Evolutionary conservation across 1,140 invertebrate species (phyloP).

Genomic region (Sitobion miscanthi): DNA sequence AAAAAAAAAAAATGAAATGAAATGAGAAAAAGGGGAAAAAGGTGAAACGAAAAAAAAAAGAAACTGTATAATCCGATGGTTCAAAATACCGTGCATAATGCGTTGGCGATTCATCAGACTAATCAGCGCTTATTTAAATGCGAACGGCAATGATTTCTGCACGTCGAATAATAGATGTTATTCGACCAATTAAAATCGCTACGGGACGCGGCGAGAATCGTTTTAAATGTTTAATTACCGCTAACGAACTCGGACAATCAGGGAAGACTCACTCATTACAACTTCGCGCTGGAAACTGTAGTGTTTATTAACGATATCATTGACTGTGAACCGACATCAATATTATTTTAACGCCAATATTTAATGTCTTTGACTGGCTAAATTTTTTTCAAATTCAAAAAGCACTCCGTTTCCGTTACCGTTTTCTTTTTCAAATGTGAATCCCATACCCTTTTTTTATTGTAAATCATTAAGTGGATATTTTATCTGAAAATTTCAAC

Average conservation of each 20-base stretch:
- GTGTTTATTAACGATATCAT: neutral
- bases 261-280: neutral
- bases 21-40: constrained; percentile 17
- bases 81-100: neutral
- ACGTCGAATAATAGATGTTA: constrained; percentile 38
- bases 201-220: neutral
- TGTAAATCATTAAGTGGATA: neutral
- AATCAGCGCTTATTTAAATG: constrained; percentile 47
- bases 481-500: neutral
- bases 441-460: neutral
- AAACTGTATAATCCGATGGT: constrained; percentile 16
- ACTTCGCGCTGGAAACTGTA: neutral
- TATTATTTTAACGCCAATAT: neutral
- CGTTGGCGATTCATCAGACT: constrained; percentile 12
- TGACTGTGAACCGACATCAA: neutral
- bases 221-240: constrained; percentile 41
- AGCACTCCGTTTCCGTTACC: neutral
- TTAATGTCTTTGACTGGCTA: neutral
- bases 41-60: constrained; percentile 4
- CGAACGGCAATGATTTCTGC: constrained; percentile 22
- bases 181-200: constrained; percentile 39
- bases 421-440: neutral
- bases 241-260: constrained; percentile 25
- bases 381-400: neutral
- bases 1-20: neutral